phyloP scores from a whole-genome alignment of 2,888 invertebrate genomes.

The Agrotis segetum region DNA sequence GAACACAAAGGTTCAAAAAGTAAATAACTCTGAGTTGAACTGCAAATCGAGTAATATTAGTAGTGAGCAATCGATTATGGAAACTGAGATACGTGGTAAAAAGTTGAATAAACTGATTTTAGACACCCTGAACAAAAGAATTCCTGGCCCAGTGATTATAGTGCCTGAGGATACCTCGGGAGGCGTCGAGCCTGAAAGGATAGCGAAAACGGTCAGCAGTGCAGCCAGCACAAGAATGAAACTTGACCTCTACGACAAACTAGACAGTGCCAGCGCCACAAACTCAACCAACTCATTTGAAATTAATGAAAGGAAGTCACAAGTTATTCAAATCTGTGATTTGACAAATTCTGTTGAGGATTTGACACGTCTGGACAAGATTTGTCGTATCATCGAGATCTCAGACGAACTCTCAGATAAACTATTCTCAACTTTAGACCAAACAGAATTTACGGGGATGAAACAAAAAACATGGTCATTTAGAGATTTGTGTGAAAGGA shows the following conservation, averaged over 20 bases:
- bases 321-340: slow-evolving; percentile 82
- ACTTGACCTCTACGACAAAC: slow-evolving; percentile 84
- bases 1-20: slow-evolving; percentile 37
- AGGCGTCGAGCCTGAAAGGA: slow-evolving; percentile 61
- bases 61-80: slow-evolving; percentile 14
- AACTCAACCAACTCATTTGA: slow-evolving; percentile 84
- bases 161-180: slow-evolving; percentile 59
- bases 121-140: slow-evolving; percentile 44
- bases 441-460: slow-evolving; percentile 26
- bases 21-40: slow-evolving; percentile 18
- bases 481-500: slow-evolving; percentile 84
- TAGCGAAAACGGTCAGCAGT: slow-evolving; percentile 66
- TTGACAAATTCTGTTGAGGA: slow-evolving; percentile 84
- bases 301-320: slow-evolving; percentile 80
- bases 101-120: slow-evolving; percentile 49
- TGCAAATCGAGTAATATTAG: slow-evolving; percentile 13
- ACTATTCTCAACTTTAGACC: slow-evolving; percentile 78
- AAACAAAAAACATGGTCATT: slow-evolving; percentile 82
- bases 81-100: slow-evolving; percentile 26
- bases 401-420: slow-evolving; percentile 86
- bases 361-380: slow-evolving; percentile 82
- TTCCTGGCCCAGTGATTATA: slow-evolving; percentile 37
- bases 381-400: slow-evolving; percentile 87
- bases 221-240: slow-evolving; percentile 60
- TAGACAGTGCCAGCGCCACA: slow-evolving; percentile 82